Evolutionary conservation across 2,113 vertebrate species (phyloP), one percentile per base, ranked within the genome.

Genomic region (Psettodes erumei): DNA sequence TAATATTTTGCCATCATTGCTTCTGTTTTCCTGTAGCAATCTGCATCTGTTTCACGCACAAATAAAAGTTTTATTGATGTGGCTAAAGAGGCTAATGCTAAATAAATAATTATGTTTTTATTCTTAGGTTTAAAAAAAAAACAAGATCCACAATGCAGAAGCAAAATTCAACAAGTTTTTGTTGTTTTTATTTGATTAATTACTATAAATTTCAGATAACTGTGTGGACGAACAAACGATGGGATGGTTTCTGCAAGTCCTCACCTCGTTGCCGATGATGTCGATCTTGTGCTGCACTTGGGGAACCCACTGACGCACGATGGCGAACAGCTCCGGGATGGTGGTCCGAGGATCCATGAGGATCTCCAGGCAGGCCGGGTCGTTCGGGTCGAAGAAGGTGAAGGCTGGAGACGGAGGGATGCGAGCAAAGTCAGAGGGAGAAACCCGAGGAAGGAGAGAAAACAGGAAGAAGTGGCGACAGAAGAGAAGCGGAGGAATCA

Each of bases 211-310:
- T 40, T 40, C 11, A 40, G 12, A 6, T 6, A 43, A 43, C 40
- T 5, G 16, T 43, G 18, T 45, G 1, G 10, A 5, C 15, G 12
- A 28, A 21, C 8, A 13, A 16, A 40, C 32, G 2, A 12, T 23
- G 21, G 30, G 15, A 35, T 7, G 35, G 30, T 47, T 3, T 23
- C 15, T 3, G 33, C 6, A 16, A 8, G 1, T 81, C n/a, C 79
- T 54, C 64, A 96, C 96, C 95, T 98, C 96, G 6, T 95, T 95
- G 70, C 96, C 96, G 0, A 98, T 98, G 64, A 96, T 53, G 59
- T 98, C 96, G 1, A 97, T 96, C 90, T 96, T 97, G 93, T 98
- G 96, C 70, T 98, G 96, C 30, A 97, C 96, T 72, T 98, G 96
- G 0, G 96, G 96, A 1, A 98, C 96, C 96, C 96, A 98, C 77